These are phyloP conservation scores for Spinus olivaceus DNA, from an alignment of 2,797 vertebrate genomes.

Conservation along the genomic window DNA sequence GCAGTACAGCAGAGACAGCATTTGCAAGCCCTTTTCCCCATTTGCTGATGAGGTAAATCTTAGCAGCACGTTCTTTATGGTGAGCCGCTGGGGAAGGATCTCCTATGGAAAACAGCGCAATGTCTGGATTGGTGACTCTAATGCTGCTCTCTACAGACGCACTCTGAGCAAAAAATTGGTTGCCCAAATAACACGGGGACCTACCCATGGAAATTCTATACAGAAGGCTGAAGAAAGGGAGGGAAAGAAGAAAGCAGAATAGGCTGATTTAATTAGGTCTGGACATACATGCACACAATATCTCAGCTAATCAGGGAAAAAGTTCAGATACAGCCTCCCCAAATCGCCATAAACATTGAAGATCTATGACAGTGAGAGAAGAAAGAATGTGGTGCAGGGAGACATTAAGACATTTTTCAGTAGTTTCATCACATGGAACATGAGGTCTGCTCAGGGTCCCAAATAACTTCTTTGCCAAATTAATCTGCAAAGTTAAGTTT, in stretches of 20 bases:
- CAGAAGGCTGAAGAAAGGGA: not conserved
- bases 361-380: not conserved
- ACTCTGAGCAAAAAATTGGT: not conserved
- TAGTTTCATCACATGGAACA: not conserved
- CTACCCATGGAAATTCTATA: not conserved
- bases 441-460: slow-evolving; percentile 11
- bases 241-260: not conserved
- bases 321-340: not conserved
- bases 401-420: slow-evolving; percentile 18
- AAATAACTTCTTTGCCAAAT: slow-evolving; percentile 42
- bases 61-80: not conserved
- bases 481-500: slow-evolving; percentile 39
- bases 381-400: not conserved
- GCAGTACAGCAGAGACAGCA: not conserved
- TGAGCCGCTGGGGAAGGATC: not conserved
- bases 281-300: not conserved
- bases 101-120: not conserved
- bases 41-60: not conserved
- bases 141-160: not conserved
- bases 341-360: not conserved
- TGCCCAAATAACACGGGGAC: not conserved
- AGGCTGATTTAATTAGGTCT: not conserved
- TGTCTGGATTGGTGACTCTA: not conserved
- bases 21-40: not conserved
- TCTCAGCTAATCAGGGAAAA: not conserved